Evolutionary conservation across 2,797 vertebrate genomes (phyloP).

Genomic region (Clarias laeviceps): DNA sequence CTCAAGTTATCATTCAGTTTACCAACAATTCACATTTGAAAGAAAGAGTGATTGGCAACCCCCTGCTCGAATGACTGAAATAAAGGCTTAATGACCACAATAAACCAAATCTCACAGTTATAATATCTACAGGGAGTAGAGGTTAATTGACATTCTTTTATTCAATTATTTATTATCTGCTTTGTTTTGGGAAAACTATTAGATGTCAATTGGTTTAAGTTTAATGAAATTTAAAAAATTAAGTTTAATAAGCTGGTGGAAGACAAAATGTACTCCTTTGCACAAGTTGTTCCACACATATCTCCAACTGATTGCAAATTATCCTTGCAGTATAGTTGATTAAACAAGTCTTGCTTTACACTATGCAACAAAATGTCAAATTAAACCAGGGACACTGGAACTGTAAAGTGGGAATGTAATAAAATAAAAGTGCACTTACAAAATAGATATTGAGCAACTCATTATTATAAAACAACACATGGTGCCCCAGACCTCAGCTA

Average conservation of each 20-base stretch:
- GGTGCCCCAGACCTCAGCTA: constrained; percentile 35
- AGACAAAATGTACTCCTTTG: neutral
- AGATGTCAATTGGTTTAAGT: neutral
- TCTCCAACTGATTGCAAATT: neutral
- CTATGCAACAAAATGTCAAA: neutral
- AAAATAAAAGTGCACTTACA: neutral
- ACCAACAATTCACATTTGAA: neutral
- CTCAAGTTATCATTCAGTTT: neutral
- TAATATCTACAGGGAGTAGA: neutral
- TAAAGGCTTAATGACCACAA: neutral
- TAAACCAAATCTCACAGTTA: neutral
- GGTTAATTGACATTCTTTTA: neutral
- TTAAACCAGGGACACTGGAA: neutral
- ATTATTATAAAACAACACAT: constrained; percentile 24
- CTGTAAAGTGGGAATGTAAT: neutral
- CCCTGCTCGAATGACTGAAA: neutral
- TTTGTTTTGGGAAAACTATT: neutral
- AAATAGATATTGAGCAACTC: constrained; percentile 42
- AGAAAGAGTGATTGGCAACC: neutral
- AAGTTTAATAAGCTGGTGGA: neutral
- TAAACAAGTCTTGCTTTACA: neutral
- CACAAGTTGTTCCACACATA: neutral
- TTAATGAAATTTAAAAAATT: neutral
- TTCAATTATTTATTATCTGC: neutral
- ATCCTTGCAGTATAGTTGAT: neutral